Evolutionary conservation across 2,888 invertebrate species (phyloP).

Genomic region (Torymus texanus): DNA sequence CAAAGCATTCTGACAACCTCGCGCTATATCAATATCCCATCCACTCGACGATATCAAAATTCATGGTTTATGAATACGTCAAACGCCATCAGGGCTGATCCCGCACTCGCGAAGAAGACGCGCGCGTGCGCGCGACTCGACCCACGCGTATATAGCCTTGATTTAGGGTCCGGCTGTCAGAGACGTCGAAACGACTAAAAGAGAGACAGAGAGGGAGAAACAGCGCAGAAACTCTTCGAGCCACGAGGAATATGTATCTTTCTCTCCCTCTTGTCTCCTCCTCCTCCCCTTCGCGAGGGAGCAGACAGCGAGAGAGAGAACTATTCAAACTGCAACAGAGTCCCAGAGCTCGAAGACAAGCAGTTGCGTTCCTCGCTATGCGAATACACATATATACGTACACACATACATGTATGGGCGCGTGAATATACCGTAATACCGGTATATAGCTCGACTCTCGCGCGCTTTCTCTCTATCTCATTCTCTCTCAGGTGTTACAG

Average conservation of each 20-base stretch:
- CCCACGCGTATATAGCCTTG: neutral
- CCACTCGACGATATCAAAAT: neutral
- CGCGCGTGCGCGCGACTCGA: neutral
- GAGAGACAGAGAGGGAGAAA: constrained; percentile 4
- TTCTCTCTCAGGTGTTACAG: constrained; percentile 59
- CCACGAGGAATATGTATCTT: neutral
- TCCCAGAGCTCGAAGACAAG: constrained; percentile 20
- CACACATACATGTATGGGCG: neutral
- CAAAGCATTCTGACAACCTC: too few species aligned
- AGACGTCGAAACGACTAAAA: constrained; percentile 2
- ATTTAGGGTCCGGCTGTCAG: constrained; percentile 35
- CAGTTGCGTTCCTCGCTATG: constrained; percentile 2
- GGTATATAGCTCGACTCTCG: neutral
- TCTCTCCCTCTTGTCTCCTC: neutral
- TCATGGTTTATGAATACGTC: constrained; percentile 25
- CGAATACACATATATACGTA: constrained; percentile 14
- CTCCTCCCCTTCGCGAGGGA: neutral
- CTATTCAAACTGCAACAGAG: constrained; percentile 31
- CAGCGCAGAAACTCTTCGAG: too few species aligned
- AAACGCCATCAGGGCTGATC: constrained; percentile 14
- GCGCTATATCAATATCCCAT: neutral
- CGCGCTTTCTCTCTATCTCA: neutral
- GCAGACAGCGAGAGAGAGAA: neutral
- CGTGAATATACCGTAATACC: constrained; percentile 1
- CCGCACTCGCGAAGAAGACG: neutral